Evolutionary conservation across 2,797 vertebrate genomes (phyloP), one percentile per base, ranked within the genome.

Genomic region (Hirundo rustica): DNA sequence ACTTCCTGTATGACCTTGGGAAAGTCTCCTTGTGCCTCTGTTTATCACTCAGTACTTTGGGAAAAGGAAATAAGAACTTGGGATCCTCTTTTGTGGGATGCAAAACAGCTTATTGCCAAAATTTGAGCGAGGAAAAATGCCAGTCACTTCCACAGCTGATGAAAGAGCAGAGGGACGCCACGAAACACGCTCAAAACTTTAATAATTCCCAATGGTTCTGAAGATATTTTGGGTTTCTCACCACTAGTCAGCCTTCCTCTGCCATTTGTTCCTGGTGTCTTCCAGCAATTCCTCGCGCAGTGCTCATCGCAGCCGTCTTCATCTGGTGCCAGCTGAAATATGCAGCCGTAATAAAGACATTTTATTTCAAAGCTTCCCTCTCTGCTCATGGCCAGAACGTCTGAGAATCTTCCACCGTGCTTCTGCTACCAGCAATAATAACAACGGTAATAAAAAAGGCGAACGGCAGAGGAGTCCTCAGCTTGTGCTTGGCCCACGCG

Each of bases 311-410:
- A 86, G 34, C 21, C 42, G 48, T n/a, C 80, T 76, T 57, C 67
- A 64, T 81, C 51, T 67, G 45, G 23, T 78, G 76, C 92, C 94
- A 95, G 85, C 48, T 84, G 87, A 94, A 95, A 86, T n/a, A 54
- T 34, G 79, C 82, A 92, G 82, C 73, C 54, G 25, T 92, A 93
- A 96, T 70, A 92, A 88, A 57, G 87, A 81, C 78, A 78, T 92
- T 95, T 97, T 32, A 84, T 92, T 96, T 91, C 92, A 91, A 70
- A 94, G 79, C 34, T 75, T 72, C 88, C 53, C 62, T 15, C 70
- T 64, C 64, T 89, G 34, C 48, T 87, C 50, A 9, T 20, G 65
- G 68, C 92, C 86, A 89, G 68, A 67, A 95, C 0, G 5, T 93
- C 95, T 96, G 87, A 76, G 51, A 47, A 40, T 72, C 79, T 93